Percentiles rank a stretch among this genome's conserved stretches.
phyloP scores from a whole-genome alignment of 1,140 invertebrate species.

The Papilio helenus region DNA sequence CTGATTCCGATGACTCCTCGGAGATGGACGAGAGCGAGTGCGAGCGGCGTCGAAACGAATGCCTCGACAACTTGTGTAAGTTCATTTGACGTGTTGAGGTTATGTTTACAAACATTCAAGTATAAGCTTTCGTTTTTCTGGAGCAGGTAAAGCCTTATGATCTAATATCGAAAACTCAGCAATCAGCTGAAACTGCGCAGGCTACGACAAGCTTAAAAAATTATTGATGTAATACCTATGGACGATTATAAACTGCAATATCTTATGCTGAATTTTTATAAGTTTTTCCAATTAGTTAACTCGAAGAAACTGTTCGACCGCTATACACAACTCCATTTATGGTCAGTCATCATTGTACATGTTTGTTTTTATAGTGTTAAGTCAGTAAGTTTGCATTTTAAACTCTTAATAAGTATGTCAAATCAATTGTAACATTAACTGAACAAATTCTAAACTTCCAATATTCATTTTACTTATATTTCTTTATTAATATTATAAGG shows the following conservation, averaged over 20 bases:
- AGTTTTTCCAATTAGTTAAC: no score
- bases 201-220: not conserved
- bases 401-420: not conserved
- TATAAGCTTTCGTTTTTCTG: not conserved
- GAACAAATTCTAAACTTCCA: not conserved
- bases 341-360: not conserved
- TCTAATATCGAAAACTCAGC: not conserved
- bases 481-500: not conserved
- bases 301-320: no score
- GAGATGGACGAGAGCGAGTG: slow-evolving; percentile 98
- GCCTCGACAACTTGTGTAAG: slow-evolving; percentile 90
- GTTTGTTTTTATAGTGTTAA: not conserved
- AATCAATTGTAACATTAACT: not conserved
- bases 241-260: not conserved
- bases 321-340: not conserved
- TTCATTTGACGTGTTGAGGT: slow-evolving; percentile 62
- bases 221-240: not conserved
- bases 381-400: not conserved
- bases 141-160: not conserved
- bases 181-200: not conserved
- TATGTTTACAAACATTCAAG: slow-evolving; percentile 79
- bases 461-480: not conserved
- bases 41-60: slow-evolving; percentile 91
- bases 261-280: no score
- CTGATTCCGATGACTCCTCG: slow-evolving; percentile 90